Base-by-base conservation (phyloP, 2,888 invertebrate species). In the Synergus umbraculus region DNA sequence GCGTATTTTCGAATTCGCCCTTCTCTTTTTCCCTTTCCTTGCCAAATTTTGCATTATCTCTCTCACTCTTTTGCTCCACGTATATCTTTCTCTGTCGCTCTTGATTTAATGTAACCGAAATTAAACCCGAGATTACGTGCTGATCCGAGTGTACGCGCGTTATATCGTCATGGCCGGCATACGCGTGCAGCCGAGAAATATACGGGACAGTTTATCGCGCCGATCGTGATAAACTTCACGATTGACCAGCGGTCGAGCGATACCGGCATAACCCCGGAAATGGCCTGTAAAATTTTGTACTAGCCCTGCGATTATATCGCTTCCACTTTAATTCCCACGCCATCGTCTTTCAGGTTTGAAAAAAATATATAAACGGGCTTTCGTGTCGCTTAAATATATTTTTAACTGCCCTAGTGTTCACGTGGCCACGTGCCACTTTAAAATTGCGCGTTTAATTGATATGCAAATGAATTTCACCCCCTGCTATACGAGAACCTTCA, bases 121-220 rank as follows among this genome's bases (percentile, higher is more conserved):
- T 90, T 89, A 89, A 90, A 90, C 85, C 89, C 87, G 88, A 89
- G 90, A 90, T 90, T 89, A 90, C 88, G 86, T 84, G 85, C 84
- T 86, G 89, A 89, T 89, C 87, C 87, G 80, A 85, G 84, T 81
- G 85, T 80, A 79, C 86, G 81, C 82, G 85, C 87, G 87, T 90
- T 89, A 89, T 90, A 89, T 89, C 87, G 88, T 83, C 86, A 86
- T 84, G 85, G 81, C 81, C 84, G 78, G 84, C 81, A 65, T 69
- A 76, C 69, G 82, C 78, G 79, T 83, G 82, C 81, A 77, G 81
- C 83, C 82, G 81, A 79, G 82, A 79, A 81, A 84, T 83, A 81
- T 80, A 85, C 83, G 82, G 77, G 79, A 82, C 83, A 82, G 83
- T 83, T 86, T 87, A 87, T 86, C 82, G 84, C 80, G 82, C 83